A percentile compares a stretch with the other conserved stretches of the same genome.
These are phyloP conservation scores for Mactra quadrangularis DNA, from an alignment of 1,140 invertebrate species.

Conservation along the genomic window DNA sequence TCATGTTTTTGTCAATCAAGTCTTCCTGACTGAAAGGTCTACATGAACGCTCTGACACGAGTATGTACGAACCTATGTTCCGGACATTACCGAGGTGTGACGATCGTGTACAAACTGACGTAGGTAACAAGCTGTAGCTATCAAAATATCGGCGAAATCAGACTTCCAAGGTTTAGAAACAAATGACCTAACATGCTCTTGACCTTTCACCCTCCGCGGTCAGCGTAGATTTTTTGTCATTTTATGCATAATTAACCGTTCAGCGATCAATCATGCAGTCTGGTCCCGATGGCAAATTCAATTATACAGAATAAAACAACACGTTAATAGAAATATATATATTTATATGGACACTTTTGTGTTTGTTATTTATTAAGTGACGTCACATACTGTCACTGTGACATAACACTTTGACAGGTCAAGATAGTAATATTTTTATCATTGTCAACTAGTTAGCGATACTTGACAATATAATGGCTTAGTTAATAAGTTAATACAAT, in stretches of 20 bases:
- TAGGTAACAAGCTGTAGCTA: background rate
- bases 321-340: conserved; percentile 56
- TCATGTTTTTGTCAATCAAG: no score
- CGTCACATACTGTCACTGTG: conserved; percentile 24
- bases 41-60: no score
- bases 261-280: conserved; percentile 39
- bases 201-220: conserved; percentile 32
- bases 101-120: conserved; percentile 27
- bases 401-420: conserved; percentile 19
- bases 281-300: conserved; percentile 55
- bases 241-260: conserved; percentile 10
- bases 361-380: conserved; percentile 53
- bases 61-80: background rate
- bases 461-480: background rate
- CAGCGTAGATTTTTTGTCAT: conserved; percentile 2
- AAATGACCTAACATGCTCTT: conserved; percentile 34
- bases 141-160: conserved; percentile 16
- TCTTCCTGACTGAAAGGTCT: no score
- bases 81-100: conserved; percentile 21
- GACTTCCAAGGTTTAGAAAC: background rate
- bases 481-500: background rate
- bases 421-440: conserved; percentile 31
- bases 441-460: conserved; percentile 27
- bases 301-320: conserved; percentile 45
- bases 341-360: conserved; percentile 46